These are phyloP conservation scores for Macrostomum lignano DNA, from an alignment of 1,140 invertebrate species.

Conservation along the genomic window DNA sequence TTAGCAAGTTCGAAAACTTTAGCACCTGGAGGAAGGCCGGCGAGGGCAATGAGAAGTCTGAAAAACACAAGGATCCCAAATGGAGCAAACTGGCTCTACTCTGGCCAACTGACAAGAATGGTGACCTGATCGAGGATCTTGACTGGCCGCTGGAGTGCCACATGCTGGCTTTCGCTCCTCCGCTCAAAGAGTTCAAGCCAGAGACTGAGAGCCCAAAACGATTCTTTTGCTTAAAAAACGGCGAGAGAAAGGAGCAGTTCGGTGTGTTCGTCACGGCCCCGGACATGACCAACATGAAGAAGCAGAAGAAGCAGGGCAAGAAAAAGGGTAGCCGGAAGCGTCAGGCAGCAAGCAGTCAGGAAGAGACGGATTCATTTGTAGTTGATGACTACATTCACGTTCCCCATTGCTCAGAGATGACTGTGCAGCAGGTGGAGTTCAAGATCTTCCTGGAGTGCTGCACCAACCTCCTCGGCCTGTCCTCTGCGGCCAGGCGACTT, in stretches of 20 bases:
- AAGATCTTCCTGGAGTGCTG: constrained; percentile 22
- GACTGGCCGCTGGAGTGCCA: background rate
- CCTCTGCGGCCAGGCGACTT: constrained; percentile 21
- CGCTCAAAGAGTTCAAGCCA: background rate
- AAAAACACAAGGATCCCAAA: background rate
- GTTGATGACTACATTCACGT: too few species aligned
- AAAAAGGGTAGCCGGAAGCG: too few species aligned
- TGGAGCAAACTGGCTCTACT: background rate
- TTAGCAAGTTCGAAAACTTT: background rate
- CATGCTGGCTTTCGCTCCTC: background rate
- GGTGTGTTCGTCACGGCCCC: background rate
- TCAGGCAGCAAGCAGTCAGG: too few species aligned
- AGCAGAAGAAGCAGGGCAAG: too few species aligned
- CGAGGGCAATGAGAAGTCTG: constrained; percentile 2
- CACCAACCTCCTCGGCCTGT: constrained; percentile 19
- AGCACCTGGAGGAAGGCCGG: too few species aligned
- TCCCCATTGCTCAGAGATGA: too few species aligned
- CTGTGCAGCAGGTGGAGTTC: too few species aligned
- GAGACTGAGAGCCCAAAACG: too few species aligned
- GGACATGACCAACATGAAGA: too few species aligned
- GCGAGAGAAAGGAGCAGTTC: too few species aligned
- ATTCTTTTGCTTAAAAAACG: too few species aligned
- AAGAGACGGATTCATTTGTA: too few species aligned
- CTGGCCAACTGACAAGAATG: background rate
- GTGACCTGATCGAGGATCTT: background rate